Conservation (phyloP, 2,113 vertebrate species). For the Vulpes lagopus region DNA sequence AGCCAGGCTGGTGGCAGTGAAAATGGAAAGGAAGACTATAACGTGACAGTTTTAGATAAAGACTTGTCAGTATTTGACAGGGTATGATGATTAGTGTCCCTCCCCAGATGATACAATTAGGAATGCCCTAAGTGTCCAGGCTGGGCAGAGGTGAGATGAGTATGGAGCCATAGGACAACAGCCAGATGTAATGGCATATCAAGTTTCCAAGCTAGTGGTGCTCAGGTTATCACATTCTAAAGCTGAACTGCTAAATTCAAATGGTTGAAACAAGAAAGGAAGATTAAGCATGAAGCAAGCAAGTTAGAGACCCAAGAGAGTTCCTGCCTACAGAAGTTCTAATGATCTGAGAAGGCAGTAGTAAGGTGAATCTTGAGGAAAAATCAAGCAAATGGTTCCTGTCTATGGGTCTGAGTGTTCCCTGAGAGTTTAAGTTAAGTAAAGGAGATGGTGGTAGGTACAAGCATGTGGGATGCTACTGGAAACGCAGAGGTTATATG, state of each 20-base stretch:
- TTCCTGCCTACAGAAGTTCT: neutral
- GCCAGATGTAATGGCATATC: neutral
- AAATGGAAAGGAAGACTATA: neutral
- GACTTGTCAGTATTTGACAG: neutral
- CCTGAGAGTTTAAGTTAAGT: neutral
- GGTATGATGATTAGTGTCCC: neutral
- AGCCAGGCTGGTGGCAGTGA: neutral
- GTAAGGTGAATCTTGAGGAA: neutral
- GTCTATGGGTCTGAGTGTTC: neutral
- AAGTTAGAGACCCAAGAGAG: neutral
- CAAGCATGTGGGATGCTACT: neutral
- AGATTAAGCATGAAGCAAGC: neutral
- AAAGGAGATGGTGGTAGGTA: neutral
- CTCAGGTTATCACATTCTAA: neutral
- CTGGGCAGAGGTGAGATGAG: neutral
- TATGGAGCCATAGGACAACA: neutral
- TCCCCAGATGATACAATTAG: neutral
- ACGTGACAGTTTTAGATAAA: neutral
- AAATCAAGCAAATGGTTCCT: neutral
- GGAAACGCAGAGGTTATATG: neutral
- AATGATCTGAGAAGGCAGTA: neutral
- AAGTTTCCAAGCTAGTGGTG: neutral
- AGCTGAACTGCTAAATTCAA: slow-evolving; percentile 6
- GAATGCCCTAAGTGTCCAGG: neutral
- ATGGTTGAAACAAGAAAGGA: neutral